Evolutionary conservation across 2,888 invertebrate species (phyloP).

Genomic region (Malachius bipustulatus): DNA sequence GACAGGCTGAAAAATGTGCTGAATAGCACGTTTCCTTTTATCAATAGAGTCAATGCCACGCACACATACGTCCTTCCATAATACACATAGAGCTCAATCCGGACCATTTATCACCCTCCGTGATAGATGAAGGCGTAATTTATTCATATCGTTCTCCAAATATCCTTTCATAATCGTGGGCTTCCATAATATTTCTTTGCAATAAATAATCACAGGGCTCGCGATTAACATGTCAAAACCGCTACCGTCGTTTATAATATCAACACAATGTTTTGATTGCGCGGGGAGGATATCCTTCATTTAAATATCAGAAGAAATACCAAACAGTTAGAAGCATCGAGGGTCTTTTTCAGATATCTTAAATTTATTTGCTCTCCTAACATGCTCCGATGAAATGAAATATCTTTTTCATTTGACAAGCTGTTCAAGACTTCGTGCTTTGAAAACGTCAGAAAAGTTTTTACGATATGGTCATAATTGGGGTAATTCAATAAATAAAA

Average conservation of each 20-base stretch:
- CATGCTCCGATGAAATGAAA: no score
- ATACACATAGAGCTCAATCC: no score
- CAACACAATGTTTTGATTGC: constrained; percentile 1
- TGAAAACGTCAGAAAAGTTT: no score
- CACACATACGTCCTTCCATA: not conserved
- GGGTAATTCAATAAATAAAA: no score
- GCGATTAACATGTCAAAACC: constrained; percentile 1
- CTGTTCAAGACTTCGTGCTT: no score
- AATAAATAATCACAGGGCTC: not conserved
- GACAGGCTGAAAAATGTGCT: constrained; percentile 3
- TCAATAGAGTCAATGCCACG: not conserved
- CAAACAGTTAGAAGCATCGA: not conserved
- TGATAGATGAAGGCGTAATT: not conserved
- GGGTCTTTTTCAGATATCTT: no score
- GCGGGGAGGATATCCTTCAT: constrained; percentile 2
- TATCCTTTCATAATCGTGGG: not conserved
- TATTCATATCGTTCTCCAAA: constrained; percentile 3
- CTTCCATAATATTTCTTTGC: not conserved
- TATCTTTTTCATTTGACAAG: no score
- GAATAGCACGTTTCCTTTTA: not conserved
- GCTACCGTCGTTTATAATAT: constrained; percentile 2
- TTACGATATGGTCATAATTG: no score
- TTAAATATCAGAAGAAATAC: constrained; percentile 1
- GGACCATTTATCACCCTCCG: not conserved
- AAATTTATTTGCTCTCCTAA: no score